These are phyloP conservation scores for Nyleta sp. DNA, from an alignment of 2,888 invertebrate species.

Conservation along the genomic window DNA sequence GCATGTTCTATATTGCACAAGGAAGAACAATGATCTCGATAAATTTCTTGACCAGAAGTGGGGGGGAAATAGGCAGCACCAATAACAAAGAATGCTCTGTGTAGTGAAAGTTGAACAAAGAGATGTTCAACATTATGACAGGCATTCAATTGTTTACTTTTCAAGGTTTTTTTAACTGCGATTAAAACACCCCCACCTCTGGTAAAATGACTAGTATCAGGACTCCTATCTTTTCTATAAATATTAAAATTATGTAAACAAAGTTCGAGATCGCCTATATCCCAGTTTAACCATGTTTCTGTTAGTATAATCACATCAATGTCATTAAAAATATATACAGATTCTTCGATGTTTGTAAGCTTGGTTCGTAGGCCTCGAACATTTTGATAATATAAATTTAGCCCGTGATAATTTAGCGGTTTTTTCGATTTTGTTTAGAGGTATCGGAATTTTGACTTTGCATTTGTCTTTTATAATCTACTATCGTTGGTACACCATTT, in stretches of 20 bases:
- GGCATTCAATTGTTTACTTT: no score
- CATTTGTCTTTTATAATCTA: background rate
- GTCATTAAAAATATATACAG: background rate
- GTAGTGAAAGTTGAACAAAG: no score
- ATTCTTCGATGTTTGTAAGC: background rate
- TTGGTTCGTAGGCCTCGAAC: slow-evolving; percentile 1
- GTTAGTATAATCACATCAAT: background rate
- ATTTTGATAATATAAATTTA: slow-evolving; percentile 8
- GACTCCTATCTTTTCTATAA: background rate
- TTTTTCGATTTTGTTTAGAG: background rate
- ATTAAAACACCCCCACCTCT: background rate
- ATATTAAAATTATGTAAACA: background rate
- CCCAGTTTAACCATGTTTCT: background rate
- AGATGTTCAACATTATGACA: no score
- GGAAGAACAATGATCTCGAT: no score
- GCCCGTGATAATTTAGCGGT: background rate
- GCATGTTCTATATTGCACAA: no score
- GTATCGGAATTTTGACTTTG: background rate
- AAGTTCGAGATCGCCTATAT: background rate
- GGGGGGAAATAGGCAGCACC: background rate
- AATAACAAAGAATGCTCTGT: no score
- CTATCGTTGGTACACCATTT: background rate
- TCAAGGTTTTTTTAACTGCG: no score
- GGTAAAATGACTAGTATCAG: background rate
- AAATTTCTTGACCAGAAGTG: background rate